phyloP scores from a whole-genome alignment of 2,888 invertebrate genomes.

The Andrena bicolor region DNA sequence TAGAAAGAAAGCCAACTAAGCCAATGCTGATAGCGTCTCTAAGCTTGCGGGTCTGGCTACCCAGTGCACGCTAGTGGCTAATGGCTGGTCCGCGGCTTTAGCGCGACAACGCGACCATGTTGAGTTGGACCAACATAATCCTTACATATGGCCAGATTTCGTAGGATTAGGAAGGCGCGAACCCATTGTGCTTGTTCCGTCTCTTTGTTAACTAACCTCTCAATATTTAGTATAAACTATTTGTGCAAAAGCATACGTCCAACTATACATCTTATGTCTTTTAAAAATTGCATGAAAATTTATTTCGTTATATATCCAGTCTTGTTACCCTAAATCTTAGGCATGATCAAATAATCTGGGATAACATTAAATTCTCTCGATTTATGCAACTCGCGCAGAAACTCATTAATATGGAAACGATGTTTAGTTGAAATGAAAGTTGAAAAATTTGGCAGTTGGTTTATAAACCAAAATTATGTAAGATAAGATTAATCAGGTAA shows the following conservation, averaged over 20 bases:
- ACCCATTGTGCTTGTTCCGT: constrained; percentile 73
- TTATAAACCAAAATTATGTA: too few species aligned
- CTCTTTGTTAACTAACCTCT: constrained; percentile 59
- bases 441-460: too few species aligned
- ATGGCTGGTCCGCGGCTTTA: constrained; percentile 77
- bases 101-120: constrained; percentile 73
- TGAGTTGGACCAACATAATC: constrained; percentile 78
- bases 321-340: background rate
- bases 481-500: too few species aligned
- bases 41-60: constrained; percentile 74
- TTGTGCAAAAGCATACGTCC: constrained; percentile 31
- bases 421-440: too few species aligned
- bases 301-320: background rate
- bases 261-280: constrained; percentile 55
- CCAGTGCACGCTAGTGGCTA: constrained; percentile 72
- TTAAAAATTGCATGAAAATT: background rate
- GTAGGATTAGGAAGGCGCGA: constrained; percentile 76
- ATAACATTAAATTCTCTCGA: too few species aligned
- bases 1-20: constrained; percentile 78
- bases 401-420: too few species aligned
- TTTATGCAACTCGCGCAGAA: too few species aligned
- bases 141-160: constrained; percentile 81
- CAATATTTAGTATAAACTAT: constrained; percentile 61
- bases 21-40: constrained; percentile 80
- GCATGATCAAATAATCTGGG: too few species aligned